Base-by-base conservation (phyloP, 2,113 vertebrate species). In the Paracanthobrama guichenoti region DNA sequence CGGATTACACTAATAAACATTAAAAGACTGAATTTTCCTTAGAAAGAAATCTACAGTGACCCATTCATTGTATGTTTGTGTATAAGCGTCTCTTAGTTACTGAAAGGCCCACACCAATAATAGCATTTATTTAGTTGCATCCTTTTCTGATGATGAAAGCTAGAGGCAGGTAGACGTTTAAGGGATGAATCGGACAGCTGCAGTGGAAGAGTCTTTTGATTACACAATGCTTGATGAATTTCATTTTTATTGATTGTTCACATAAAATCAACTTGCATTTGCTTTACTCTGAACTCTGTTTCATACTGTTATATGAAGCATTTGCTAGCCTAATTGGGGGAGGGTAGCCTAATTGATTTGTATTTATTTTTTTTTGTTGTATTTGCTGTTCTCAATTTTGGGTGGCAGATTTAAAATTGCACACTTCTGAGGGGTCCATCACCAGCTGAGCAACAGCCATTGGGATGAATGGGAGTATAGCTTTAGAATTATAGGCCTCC, bases 201-300 rank as follows among this genome's bases (percentile, higher is more conserved):
- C 75, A 78, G 10, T 39, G 26, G 26, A 35, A 62, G n/a, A 79
- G 76, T 31, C 57, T 78, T 57, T 59, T 60, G 55, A 78, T 78
- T 78, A 35, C 75, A 78, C 28, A n/a, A 28, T 22, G 74, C 74
- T 79, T 79, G 42, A 64, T 67, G 79, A 81, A 50, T 81, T 81
- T 81, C 20, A 67, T 6, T 3, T 22, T 26, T 31, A 90, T 90
- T 91, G 76, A 86, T 57, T 89, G 88, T 90, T 85, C 89, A 90
- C 86, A 88, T 88, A 86, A 89, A 90, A 87, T 90, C 89, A 88
- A 90, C 84, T 78, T 85, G 88, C 55, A 83, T 66, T 88, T 88
- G 78, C 90, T 91, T 90, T 87, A 90, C 90, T 90, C 86, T 75
- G 82, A 91, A 91, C 84, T 86, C 89, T 90, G 92, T 93, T 92